Evolutionary conservation across 2,113 vertebrate species (phyloP).

Genomic region (Pristiophorus japonicus): DNA sequence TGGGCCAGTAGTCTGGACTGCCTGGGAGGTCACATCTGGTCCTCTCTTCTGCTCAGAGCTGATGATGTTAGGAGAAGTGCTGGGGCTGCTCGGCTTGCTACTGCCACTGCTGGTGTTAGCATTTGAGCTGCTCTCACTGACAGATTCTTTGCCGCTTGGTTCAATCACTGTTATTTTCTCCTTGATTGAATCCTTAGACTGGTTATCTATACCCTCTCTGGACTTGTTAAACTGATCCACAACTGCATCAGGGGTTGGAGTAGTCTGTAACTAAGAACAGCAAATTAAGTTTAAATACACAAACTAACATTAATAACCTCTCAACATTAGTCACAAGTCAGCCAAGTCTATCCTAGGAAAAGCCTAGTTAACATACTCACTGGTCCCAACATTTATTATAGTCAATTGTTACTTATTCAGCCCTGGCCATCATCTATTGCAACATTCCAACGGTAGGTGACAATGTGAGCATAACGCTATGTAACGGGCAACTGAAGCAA

Average conservation of each 20-base stretch:
- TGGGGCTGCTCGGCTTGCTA: constrained; percentile 82
- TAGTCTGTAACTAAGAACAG: constrained; percentile 79
- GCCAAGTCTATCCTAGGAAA: neutral
- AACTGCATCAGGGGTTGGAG: constrained; percentile 72
- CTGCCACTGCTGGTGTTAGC: constrained; percentile 59
- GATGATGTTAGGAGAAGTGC: constrained; percentile 70
- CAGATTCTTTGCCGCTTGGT: constrained; percentile 59
- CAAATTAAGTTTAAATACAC: neutral
- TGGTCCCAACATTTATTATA: neutral
- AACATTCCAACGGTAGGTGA: neutral
- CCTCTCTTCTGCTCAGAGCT: constrained; percentile 76
- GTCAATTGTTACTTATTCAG: neutral
- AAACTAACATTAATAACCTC: neutral
- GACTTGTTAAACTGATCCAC: constrained; percentile 82
- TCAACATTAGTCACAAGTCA: neutral
- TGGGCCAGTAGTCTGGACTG: constrained; percentile 82
- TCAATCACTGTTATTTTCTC: constrained; percentile 66
- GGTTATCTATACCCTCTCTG: constrained; percentile 76
- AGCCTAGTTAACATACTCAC: neutral
- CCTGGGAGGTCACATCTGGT: constrained; percentile 89
- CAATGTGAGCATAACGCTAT: neutral
- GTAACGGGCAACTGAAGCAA: neutral
- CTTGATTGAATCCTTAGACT: constrained; percentile 72
- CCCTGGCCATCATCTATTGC: neutral
- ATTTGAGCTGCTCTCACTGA: constrained; percentile 60